Conservation (phyloP, 2,888 invertebrate species). For the Tetragnatha montana region DNA sequence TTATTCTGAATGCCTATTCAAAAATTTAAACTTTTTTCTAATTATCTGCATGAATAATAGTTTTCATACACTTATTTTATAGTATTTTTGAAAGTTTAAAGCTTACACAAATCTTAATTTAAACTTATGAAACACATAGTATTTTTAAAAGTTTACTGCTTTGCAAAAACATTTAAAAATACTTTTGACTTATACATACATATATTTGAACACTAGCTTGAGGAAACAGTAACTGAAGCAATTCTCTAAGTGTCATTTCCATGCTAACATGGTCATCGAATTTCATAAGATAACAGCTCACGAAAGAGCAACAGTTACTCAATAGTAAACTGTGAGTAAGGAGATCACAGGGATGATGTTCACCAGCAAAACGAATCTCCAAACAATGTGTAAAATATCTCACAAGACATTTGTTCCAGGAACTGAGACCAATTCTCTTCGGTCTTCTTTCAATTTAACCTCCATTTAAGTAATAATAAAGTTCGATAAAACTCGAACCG, state of each 20-base stretch:
- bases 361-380: conserved; percentile 3
- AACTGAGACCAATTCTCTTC: conserved; percentile 53
- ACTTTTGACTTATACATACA: conserved; percentile 16
- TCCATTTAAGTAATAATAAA: conserved; percentile 46
- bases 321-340: conserved; percentile 1
- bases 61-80: no score
- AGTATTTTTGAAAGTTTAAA: no score
- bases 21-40: conserved; percentile 1
- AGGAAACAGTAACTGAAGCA: conserved; percentile 35
- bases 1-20: background rate
- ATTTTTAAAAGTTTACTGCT: conserved; percentile 12
- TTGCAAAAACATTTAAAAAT: conserved; percentile 35
- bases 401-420: conserved; percentile 31
- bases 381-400: conserved; percentile 13
- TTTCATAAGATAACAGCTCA: background rate
- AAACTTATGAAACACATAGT: background rate
- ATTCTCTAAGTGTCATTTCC: conserved; percentile 28
- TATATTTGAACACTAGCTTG: conserved; percentile 31
- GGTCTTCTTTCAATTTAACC: conserved; percentile 39
- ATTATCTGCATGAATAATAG: background rate
- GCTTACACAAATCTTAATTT: background rate
- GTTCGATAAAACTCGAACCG: conserved; percentile 70
- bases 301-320: background rate
- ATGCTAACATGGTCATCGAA: conserved; percentile 25
- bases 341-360: conserved; percentile 31